phyloP scores from a whole-genome alignment of 1,140 invertebrate species.

The Orussus abietinus region DNA sequence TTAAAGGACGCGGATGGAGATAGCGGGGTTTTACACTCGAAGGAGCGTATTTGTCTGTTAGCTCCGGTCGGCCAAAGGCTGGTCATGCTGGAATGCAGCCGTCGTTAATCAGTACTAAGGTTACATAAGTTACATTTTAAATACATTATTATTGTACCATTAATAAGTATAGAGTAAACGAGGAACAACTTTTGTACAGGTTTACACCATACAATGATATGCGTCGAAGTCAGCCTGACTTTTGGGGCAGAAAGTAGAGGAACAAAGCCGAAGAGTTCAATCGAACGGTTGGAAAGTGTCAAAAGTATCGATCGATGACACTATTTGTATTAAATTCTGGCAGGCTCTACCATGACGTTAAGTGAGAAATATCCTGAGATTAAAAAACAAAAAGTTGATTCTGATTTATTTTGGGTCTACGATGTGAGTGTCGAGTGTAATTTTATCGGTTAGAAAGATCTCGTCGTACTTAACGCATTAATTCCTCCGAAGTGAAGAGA shows the following conservation, averaged over 20 bases:
- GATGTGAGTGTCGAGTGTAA: too few relatives aligned
- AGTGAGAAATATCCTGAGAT: too few relatives aligned
- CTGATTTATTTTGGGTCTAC: too few relatives aligned
- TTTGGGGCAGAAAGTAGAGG: slow-evolving; percentile 37
- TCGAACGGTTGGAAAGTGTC: too few relatives aligned
- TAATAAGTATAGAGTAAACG: slow-evolving; percentile 44
- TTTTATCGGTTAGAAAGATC: too few relatives aligned
- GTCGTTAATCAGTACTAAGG: slow-evolving; percentile 53
- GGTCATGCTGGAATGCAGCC: slow-evolving; percentile 52
- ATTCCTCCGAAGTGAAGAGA: too few relatives aligned
- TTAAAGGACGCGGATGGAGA: slow-evolving; percentile 12
- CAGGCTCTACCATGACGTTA: too few relatives aligned
- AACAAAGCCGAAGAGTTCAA: too few relatives aligned
- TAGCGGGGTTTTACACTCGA: slow-evolving; percentile 40
- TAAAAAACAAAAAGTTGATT: too few relatives aligned
- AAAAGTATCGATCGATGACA: too few relatives aligned
- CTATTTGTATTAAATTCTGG: too few relatives aligned
- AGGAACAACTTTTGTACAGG: slow-evolving; percentile 53
- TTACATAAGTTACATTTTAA: slow-evolving; percentile 54
- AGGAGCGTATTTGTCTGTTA: slow-evolving; percentile 56
- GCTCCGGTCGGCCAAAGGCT: slow-evolving; percentile 52
- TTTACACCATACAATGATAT: slow-evolving; percentile 43
- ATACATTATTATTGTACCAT: slow-evolving; percentile 51
- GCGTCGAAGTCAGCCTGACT: slow-evolving; percentile 37
- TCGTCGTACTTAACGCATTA: too few relatives aligned